Percentiles rank a stretch among this genome's conserved stretches.
Conservation (phyloP, 2,113 vertebrate species). For the Oryzias woworae region DNA sequence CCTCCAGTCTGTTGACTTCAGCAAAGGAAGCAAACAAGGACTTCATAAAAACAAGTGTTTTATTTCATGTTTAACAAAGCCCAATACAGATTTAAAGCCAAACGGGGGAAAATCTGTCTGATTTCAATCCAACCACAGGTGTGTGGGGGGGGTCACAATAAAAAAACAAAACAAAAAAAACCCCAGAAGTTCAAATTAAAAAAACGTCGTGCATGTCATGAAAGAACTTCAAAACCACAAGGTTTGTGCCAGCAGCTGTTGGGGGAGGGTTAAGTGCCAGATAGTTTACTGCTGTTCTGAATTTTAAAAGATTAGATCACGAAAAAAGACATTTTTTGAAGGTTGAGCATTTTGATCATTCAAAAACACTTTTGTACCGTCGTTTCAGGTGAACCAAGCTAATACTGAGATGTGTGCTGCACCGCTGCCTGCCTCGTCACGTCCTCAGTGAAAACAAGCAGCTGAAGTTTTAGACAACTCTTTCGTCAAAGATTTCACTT, state of each 20-base stretch:
- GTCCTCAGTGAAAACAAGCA: not conserved
- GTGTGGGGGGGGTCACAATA: not conserved
- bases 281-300: not conserved
- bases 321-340: conserved; percentile 2
- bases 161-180: conserved; percentile 20
- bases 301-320: conserved; percentile 18
- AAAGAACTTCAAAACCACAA: not conserved
- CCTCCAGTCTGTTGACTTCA: not conserved
- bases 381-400: conserved; percentile 1
- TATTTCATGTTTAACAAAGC: conserved; percentile 72
- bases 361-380: conserved; percentile 22
- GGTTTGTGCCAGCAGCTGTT: conserved; percentile 48
- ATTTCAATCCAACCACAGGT: conserved; percentile 61
- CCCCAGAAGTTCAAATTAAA: conserved; percentile 37
- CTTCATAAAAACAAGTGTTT: conserved; percentile 67
- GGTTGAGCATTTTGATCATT: too few relatives aligned
- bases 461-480: conserved; percentile 7
- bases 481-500: conserved; percentile 39
- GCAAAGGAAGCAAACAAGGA: not conserved
- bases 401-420: not conserved
- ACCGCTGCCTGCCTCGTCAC: not conserved
- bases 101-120: conserved; percentile 70
- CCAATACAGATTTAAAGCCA: conserved; percentile 75
- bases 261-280: conserved; percentile 25
- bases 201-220: conserved; percentile 7